Conservation (phyloP, 2,797 vertebrate genomes). For the Syngnathus acus region DNA sequence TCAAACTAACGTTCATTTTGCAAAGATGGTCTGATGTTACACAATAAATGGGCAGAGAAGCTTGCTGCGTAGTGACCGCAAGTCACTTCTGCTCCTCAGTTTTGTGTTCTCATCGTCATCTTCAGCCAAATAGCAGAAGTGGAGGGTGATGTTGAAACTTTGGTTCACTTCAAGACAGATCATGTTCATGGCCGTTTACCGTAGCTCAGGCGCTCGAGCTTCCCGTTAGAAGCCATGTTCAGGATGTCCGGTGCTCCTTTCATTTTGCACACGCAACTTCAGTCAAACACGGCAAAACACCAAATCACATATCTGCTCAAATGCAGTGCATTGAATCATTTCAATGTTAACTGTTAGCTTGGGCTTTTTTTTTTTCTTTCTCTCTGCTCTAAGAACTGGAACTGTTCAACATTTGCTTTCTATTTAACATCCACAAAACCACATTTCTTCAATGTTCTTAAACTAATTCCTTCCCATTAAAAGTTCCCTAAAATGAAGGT, state of each 20-base stretch:
- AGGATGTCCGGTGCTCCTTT: conserved; percentile 53
- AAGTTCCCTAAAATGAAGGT: not conserved
- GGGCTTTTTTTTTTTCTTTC: not conserved
- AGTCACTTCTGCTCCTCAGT: conserved; percentile 59
- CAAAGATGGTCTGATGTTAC: conserved; percentile 60
- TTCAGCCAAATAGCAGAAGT: conserved; percentile 72
- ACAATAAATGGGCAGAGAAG: conserved; percentile 64
- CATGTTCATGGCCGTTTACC: conserved; percentile 59
- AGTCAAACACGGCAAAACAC: conserved; percentile 25
- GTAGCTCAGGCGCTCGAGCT: conserved; percentile 51
- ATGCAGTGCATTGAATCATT: conserved; percentile 1
- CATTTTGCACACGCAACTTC: conserved; percentile 32
- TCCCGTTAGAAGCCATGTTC: conserved; percentile 57
- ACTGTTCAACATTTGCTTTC: not conserved
- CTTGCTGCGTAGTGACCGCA: conserved; percentile 61
- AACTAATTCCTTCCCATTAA: too few relatives aligned
- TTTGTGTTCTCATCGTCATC: conserved; percentile 54
- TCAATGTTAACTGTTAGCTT: conserved; percentile 6
- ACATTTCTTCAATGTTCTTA: not conserved
- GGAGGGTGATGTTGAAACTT: conserved; percentile 70
- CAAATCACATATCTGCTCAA: not conserved
- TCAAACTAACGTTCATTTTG: conserved; percentile 38
- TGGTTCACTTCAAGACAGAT: conserved; percentile 57
- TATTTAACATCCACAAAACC: not conserved
- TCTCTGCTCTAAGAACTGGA: not conserved